Evolutionary conservation across 2,113 vertebrate genomes (phyloP), one percentile per base, ranked within the genome.

Genomic region (Stegostoma tigrinum): DNA sequence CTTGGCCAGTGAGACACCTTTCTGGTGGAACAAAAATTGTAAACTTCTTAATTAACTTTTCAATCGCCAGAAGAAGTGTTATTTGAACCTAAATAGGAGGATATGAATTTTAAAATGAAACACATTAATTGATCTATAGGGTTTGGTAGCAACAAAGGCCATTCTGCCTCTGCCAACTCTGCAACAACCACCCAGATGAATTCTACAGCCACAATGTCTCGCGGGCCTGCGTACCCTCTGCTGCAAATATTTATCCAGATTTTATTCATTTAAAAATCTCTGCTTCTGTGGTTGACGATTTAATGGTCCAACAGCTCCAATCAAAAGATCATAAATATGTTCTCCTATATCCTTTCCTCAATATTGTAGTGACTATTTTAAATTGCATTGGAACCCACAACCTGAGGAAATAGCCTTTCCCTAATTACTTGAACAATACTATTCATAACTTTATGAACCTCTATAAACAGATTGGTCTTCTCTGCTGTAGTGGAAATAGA

Each of bases 21-120:
- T 72, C 48, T 34, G 24, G 30, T 52, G 27, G n/a, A 30, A 93
- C 66, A 61, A 70, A 68, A 95, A 72, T 95, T 48, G 67, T 95
- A 52, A 95, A 72, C 94, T 95, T 95, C 67, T 95, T 52, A 95
- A 95, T 95, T 95, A 95, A 95, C 42, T 72, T 52, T 52, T 48
- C 68, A 14, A 3, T 72, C 68, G 67, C 67, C 94, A 72, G 19
- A 45, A 95, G 24, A 19, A 48, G 45, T 34, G 94, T 72, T 72
- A 95, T 72, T 95, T 75, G 67, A 72, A 72, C 94, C 34, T 95
- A 52, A 95, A 95, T 34, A 61, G 68, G 67, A 70, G 42, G 42
- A 66, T 23, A 91, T 5, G n/a, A 66, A 91, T 64, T 66, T 14
- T n/a, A 66, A 61, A 95, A 70, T 95, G 45, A 52, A 95, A 2